Evolutionary conservation across 2,888 invertebrate species (phyloP).

Genomic region (Ectropis crepuscularia): DNA sequence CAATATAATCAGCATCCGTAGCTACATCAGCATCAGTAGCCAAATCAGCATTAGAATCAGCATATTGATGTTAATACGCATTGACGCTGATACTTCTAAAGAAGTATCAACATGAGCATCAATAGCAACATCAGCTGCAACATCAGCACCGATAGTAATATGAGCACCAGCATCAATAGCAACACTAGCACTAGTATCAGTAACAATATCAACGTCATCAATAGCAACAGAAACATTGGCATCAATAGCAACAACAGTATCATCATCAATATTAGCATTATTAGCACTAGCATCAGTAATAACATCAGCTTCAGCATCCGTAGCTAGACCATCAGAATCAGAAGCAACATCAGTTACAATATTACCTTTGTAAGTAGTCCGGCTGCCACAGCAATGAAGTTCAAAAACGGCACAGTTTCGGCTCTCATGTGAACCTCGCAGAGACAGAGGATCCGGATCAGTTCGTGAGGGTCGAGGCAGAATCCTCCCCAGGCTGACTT

Average conservation of each 20-base stretch:
- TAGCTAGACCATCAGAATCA: constrained; percentile 32
- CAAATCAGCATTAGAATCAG: neutral
- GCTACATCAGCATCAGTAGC: neutral
- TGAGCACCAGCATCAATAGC: neutral
- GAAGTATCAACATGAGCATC: neutral
- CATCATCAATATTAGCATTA: neutral
- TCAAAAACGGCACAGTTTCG: constrained; percentile 88
- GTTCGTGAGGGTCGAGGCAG: constrained; percentile 86
- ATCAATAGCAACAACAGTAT: neutral
- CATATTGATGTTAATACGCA: neutral
- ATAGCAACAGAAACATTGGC: neutral
- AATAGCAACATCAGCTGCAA: too few species aligned
- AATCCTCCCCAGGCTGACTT: constrained; percentile 86
- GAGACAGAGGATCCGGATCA: constrained; percentile 88
- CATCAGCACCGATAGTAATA: neutral
- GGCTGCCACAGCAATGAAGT: constrained; percentile 90
- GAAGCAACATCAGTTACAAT: neutral
- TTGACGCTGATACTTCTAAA: too few species aligned
- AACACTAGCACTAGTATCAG: neutral
- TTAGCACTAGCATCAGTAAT: neutral
- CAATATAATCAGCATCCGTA: neutral
- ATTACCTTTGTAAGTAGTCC: constrained; percentile 87
- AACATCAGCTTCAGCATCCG: constrained; percentile 1
- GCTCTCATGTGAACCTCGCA: constrained; percentile 86
- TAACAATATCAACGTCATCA: neutral